Evolutionary conservation across 2,113 vertebrate species (phyloP), one percentile per base, ranked within the genome.

Genomic region (Stercorarius parasiticus): DNA sequence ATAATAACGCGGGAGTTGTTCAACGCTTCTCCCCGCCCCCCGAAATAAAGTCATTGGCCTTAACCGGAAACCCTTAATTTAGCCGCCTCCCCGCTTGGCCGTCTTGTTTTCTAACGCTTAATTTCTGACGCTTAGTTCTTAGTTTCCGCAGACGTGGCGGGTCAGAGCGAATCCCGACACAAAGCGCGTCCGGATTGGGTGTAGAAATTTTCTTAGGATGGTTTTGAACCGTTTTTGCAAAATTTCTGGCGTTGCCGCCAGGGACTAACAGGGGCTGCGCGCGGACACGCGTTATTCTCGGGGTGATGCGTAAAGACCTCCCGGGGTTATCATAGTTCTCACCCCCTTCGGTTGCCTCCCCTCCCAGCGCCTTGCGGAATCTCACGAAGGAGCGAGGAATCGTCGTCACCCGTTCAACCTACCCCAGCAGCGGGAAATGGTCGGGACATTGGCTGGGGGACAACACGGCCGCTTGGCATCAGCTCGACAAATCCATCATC

Each of bases 401-500:
- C 0, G 7, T 98, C 36, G 56, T 98, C 80, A 94, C 95, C 89
- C 98, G 99, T 34, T 99, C 99, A 27, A 99, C 99, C 2, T 99
- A 98, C 91, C 99, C 99, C 22, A 97, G 98, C 43, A 99, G 99
- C 67, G 99, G 99, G 6, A 98, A 95, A 82, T 99, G 99, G 99
- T 87, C 96, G 6, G 99, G 99, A n/a, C 99, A 99, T 90, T 99
- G 99, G 99, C 97, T 99, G 50, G 99, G 99, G 17, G 99, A 99
- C 97, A 99, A 99, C 94, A 72, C 21, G 0, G 95, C 99, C 1
- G 88, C 90, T 3, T 99, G 99, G 99, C 95, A 99, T 85, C 98
- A 99, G 69, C 96, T 99, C 5, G 94, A 95, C 32, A 99, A 99
- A 95, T 99, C 99, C 17, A 98, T 99, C 84, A 99, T 99, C 52